Evolutionary conservation across 2,888 invertebrate species (phyloP), one percentile per base, ranked within the genome.

Genomic region (Ormyrus pomaceus): DNA sequence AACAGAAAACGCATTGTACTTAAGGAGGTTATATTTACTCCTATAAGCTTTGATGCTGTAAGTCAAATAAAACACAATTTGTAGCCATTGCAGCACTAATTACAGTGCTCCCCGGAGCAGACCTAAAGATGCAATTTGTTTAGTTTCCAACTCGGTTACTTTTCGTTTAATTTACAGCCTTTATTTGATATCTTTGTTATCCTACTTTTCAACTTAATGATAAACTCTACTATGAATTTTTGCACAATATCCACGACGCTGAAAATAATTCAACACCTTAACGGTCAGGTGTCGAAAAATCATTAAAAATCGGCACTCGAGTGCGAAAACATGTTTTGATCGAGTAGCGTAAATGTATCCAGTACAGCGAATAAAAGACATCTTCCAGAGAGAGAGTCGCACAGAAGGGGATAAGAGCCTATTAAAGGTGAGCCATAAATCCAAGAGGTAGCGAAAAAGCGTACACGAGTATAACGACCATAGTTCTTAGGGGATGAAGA

Each of bases 381-480:
- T 7, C 45, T 61, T 11, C 53, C 45, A 34, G 53, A 19, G 7
- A 71, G 13, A 55, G 51, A 19, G 6, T 46, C 34, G 19, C 19
- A 19, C 19, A 19, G 9, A 65, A 70, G 19, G 34, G 7, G 11
- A 19, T 70, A 70, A 74, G 50, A 50, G 65, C 34, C 56, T 74
- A 65, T 74, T 74, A 65, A 74, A 65, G 65, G n/a, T 50, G 50
- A 6, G 65, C n/a, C 56, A 74, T 65, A 74, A 74, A 74, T 65
- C 53, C 11, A 9, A 19, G 19, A 19, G 19, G 19, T 55, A 13
- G 51, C 45, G 51, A 74, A 56, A 65, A 65, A 46, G n/a, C 34
- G 34, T 62, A 70, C 70, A 50, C 34, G 50, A 19, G 34, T 59
- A 55, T 73, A 74, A 74, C 74, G 74, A 74, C 65, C 74, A 19